Conservation (phyloP, 2,888 invertebrate genomes). For the Griposia aprilina region DNA sequence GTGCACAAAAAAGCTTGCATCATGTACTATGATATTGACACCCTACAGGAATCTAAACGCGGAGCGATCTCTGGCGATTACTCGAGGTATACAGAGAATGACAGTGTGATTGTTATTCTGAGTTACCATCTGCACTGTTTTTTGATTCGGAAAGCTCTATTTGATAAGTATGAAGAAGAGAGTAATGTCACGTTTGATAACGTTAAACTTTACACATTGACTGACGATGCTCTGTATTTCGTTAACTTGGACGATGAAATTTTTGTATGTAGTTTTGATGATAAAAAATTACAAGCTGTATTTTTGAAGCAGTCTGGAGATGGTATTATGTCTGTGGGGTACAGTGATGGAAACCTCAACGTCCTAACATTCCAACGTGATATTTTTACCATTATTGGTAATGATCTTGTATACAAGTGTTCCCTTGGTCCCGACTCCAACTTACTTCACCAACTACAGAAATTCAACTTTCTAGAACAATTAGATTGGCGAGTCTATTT, state of each 20-base stretch:
- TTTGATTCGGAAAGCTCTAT: conserved; percentile 70
- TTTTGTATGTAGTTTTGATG: conserved; percentile 67
- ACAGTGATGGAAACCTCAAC: conserved; percentile 67
- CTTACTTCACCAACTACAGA: conserved; percentile 69
- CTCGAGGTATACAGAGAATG: conserved; percentile 77
- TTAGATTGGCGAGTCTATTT: conserved; percentile 82
- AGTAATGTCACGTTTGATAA: conserved; percentile 69
- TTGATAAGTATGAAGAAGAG: conserved; percentile 52
- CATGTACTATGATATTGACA: conserved; percentile 78
- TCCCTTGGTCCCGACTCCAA: conserved; percentile 70
- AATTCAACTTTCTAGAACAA: conserved; percentile 79
- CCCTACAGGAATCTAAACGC: conserved; percentile 68
- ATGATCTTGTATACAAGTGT: conserved; percentile 64
- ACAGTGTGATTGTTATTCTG: conserved; percentile 70
- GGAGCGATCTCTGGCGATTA: conserved; percentile 74
- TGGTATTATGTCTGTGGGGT: conserved; percentile 76
- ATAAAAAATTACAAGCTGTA: conserved; percentile 48
- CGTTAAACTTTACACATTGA: conserved; percentile 75
- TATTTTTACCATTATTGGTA: conserved; percentile 71
- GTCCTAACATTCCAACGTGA: conserved; percentile 76
- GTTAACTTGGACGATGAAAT: conserved; percentile 76
- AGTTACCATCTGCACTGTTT: conserved; percentile 73
- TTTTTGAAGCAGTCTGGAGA: conserved; percentile 67
- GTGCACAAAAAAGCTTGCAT: conserved; percentile 77
- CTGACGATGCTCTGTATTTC: conserved; percentile 71